Conservation (phyloP, 2,888 invertebrate species). For the Neuroscelio doddi region DNA sequence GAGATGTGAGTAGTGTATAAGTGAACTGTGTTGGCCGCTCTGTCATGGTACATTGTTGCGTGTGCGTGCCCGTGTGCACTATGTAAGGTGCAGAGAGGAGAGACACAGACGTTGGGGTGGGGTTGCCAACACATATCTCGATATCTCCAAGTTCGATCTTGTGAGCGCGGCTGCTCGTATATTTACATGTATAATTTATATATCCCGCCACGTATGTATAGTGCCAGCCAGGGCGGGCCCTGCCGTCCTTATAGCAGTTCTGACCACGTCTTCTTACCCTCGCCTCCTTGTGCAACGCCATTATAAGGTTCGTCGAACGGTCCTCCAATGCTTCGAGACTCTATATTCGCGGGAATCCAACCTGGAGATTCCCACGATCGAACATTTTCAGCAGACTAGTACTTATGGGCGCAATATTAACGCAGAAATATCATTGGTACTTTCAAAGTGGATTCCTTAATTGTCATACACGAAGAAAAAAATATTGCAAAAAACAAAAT, state of each 20-base stretch:
- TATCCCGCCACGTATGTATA: constrained; percentile 57
- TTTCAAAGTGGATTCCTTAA: too few relatives aligned
- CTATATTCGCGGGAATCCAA: constrained; percentile 49
- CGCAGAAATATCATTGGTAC: too few relatives aligned
- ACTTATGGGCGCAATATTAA: too few relatives aligned
- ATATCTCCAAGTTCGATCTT: constrained; percentile 66
- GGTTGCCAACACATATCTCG: constrained; percentile 65
- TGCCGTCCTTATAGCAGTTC: constrained; percentile 31
- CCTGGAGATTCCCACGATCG: constrained; percentile 50
- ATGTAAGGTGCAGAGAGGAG: constrained; percentile 28
- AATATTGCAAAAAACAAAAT: too few relatives aligned
- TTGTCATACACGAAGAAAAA: too few relatives aligned
- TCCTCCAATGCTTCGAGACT: constrained; percentile 30
- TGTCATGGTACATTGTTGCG: constrained; percentile 13
- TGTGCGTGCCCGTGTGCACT: constrained; percentile 26
- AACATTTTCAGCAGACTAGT: constrained; percentile 25
- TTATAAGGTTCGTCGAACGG: constrained; percentile 44
- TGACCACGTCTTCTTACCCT: constrained; percentile 29
- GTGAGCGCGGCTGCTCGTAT: constrained; percentile 60
- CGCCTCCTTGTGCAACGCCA: constrained; percentile 22
- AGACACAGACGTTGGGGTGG: constrained; percentile 41
- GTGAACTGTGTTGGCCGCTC: too few relatives aligned
- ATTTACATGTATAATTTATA: constrained; percentile 71
- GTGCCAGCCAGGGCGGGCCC: constrained; percentile 48
- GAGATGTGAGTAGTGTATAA: too few relatives aligned